A percentile compares a stretch with the other conserved stretches of the same genome.
Conservation (phyloP, 30 jellyfish, hydroid and myxozoan genomes). For the Nemopilema nomurai region DNA sequence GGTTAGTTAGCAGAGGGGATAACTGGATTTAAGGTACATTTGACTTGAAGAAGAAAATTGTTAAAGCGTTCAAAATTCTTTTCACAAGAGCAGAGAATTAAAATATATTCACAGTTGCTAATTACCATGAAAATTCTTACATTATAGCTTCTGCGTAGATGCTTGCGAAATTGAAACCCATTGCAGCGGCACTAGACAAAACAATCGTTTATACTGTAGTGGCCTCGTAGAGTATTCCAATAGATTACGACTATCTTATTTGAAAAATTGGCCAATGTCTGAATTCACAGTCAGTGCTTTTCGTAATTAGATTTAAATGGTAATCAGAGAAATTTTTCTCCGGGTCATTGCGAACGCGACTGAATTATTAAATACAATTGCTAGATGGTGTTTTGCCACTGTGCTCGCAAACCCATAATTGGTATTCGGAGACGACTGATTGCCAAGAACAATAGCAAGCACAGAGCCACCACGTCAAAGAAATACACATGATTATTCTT, state of each 20-base stretch:
- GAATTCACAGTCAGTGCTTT: not conserved
- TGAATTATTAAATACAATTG: not conserved
- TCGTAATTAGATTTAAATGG: not conserved
- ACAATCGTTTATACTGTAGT: too few relatives aligned
- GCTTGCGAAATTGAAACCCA: too few relatives aligned
- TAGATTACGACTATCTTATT: not conserved
- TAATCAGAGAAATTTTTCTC: not conserved
- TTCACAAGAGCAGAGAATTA: too few relatives aligned
- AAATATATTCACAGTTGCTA: too few relatives aligned
- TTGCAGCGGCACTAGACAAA: too few relatives aligned
- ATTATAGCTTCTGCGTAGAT: too few relatives aligned
- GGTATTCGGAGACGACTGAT: not conserved
- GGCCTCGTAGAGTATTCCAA: too few relatives aligned
- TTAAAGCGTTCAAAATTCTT: too few relatives aligned
- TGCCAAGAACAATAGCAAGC: not conserved
- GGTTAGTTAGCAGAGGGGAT: too few relatives aligned
- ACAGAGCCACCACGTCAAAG: not conserved
- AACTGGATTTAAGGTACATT: too few relatives aligned
- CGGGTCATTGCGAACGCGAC: not conserved
- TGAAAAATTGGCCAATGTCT: not conserved
- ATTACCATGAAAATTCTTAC: too few relatives aligned
- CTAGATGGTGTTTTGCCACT: not conserved
- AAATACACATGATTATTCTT: not conserved
- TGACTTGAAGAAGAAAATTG: too few relatives aligned
- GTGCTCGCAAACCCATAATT: not conserved